Evolutionary conservation across 2,888 invertebrate genomes (phyloP), one percentile per base, ranked within the genome.

Genomic region (Abrostola tripartita): DNA sequence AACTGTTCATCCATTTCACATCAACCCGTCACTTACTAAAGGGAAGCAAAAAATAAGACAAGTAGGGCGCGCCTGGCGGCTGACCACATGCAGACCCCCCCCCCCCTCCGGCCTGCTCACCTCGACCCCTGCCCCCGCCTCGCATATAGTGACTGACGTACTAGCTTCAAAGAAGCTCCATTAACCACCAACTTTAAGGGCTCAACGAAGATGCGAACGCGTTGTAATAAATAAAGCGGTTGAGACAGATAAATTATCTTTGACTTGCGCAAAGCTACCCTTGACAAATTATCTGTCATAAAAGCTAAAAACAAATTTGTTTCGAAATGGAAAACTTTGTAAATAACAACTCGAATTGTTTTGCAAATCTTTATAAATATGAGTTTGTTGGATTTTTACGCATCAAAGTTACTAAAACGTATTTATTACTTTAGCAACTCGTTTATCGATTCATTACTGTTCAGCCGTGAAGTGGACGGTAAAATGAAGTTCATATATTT

Each of bases 191-290:
- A 92, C 90, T 92, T 92, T 90, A 89, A 91, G 92, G 89, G 92
- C 92, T 92, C 91, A 89, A 84, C 88, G 84, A 84, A 90, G 92
- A 92, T 89, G 89, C 90, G 91, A 91, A 92, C 91, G 89, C 90
- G 90, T 85, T 85, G 87, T 90, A 93, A 93, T 93, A 94, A 94
- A 93, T 94, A 93, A 93, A 91, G 90, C 89, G 88, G 88, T 90
- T 88, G 92, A 93, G 93, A 93, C 92, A 93, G 92, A 94, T 93
- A 93, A 93, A 93, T 94, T 93, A 93, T 92, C 91, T 93, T 93
- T 92, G 93, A 92, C 92, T 94, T 87, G 88, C 88, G 86, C 89
- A 90, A 88, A 89, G 91, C 88, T 87, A 90, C 90, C 88, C 88
- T 86, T 92, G 92, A 94, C 92, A 93, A 93, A 94, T 93, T 92